Base-by-base conservation (phyloP, 2,888 invertebrate genomes). In the Ethmia dodecea region DNA sequence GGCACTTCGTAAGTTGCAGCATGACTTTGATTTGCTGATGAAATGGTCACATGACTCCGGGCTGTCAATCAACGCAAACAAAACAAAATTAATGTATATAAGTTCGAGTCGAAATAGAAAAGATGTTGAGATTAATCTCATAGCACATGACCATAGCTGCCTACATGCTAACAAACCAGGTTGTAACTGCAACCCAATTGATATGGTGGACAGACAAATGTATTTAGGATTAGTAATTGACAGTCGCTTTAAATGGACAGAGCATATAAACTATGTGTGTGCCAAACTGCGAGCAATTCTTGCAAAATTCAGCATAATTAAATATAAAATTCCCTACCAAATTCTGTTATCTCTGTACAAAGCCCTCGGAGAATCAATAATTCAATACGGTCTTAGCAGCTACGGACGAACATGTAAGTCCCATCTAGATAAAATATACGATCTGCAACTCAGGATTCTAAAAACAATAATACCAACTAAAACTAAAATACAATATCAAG, bases 21-120 rank as follows among this genome's bases (percentile, higher is more conserved):
- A 5, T 0, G 39, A 45, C 16, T 41, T 44, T 8, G 27, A 28
- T 12, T 5, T 5, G 1, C n/a, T 49, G 1, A 32, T 26, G 13
- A 45, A 43, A 32, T 45, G 44, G 47, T 38, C 41, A 2, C 46
- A 49, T 25, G 45, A 49, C 13, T 34, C 35, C 1, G 43, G 49
- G 9, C 24, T 47, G 16, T 45, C 46, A 2, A 9, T 50, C 2
- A 50, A 47, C 18, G 29, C 46, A 0, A 11, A 38, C 5, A 45
- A 45, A 24, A 45, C 41, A 3, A 45, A 43, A 30, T 2, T 42
- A 5, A 27, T 45, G 2, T 22, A 45, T 13, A 26, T 42, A 5
- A 12, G 13, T 14, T 43, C 38, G 1, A 27, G 25, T 3, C 31
- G 34, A 2, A 33, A 35, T 24, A 27, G 26, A 28, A 15, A 11